Evolutionary conservation across 2,797 vertebrate species (phyloP).

Genomic region (Heliangelus exortis): DNA sequence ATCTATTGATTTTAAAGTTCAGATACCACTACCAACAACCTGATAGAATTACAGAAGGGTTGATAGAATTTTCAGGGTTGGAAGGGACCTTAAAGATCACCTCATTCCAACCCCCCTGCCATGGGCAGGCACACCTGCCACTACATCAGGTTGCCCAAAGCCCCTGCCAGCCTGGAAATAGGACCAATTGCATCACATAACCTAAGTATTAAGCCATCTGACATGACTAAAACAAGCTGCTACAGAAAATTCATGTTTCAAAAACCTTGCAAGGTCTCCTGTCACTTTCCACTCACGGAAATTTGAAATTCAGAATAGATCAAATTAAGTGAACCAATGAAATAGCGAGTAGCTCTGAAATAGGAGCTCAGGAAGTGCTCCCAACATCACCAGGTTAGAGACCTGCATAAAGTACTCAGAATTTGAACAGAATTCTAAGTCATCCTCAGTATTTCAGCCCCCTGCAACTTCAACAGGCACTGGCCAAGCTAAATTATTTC

Average conservation of each 20-base stretch:
- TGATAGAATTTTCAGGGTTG: no score
- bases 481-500: neutral
- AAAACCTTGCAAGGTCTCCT: neutral
- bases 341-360: neutral
- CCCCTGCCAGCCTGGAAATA: neutral
- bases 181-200: neutral
- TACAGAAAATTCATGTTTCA: neutral
- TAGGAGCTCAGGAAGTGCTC: neutral
- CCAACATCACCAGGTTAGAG: neutral
- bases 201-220: neutral
- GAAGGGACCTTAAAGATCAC: no score
- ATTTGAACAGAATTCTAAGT: neutral
- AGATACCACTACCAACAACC: neutral
- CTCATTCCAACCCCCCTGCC: no score
- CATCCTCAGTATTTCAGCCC: neutral
- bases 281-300: neutral
- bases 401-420: neutral
- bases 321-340: neutral
- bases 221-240: neutral
- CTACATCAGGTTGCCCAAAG: no score
- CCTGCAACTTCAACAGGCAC: neutral
- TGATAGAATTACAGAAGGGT: neutral
- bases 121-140: no score
- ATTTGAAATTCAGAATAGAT: neutral
- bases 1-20: neutral